phyloP scores from a whole-genome alignment of 2,888 invertebrate genomes.

The Teinopalpus imperialis region DNA sequence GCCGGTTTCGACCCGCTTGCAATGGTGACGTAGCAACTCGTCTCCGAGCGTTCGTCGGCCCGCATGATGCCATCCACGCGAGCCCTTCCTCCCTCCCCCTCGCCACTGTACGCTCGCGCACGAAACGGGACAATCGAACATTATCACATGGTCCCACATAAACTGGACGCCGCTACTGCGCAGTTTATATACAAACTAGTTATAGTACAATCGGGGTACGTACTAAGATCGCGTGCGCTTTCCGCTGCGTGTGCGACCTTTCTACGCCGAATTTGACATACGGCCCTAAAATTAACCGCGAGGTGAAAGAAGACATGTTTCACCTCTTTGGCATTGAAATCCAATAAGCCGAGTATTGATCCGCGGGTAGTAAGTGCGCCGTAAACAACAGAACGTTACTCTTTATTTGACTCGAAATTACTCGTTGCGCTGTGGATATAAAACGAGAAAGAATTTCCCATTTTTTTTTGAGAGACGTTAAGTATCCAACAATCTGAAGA shows the following conservation, averaged over 20 bases:
- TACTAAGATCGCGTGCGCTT: slow-evolving; percentile 43
- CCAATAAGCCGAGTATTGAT: slow-evolving; percentile 30
- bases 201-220: slow-evolving; percentile 37
- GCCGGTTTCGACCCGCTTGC: slow-evolving; percentile 68
- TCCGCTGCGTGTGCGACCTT: slow-evolving; percentile 42
- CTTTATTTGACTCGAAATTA: slow-evolving; percentile 7
- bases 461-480: slow-evolving; percentile 2
- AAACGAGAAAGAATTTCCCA: not conserved
- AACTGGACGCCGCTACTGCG: slow-evolving; percentile 43
- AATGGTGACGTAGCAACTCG: slow-evolving; percentile 61
- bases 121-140: slow-evolving; percentile 36
- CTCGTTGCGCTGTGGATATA: not conserved
- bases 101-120: slow-evolving; percentile 17
- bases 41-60: slow-evolving; percentile 54
- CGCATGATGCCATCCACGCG: slow-evolving; percentile 37
- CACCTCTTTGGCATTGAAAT: slow-evolving; percentile 34
- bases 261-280: slow-evolving; percentile 42
- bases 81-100: slow-evolving; percentile 36
- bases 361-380: slow-evolving; percentile 16
- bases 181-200: slow-evolving; percentile 42
- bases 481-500: slow-evolving; percentile 14
- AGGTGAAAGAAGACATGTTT: slow-evolving; percentile 29
- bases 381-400: slow-evolving; percentile 12
- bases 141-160: slow-evolving; percentile 37
- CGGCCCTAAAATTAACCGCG: slow-evolving; percentile 33